Evolutionary conservation across 1,140 invertebrate genomes (phyloP).

Genomic region (Nephila pilipes): DNA sequence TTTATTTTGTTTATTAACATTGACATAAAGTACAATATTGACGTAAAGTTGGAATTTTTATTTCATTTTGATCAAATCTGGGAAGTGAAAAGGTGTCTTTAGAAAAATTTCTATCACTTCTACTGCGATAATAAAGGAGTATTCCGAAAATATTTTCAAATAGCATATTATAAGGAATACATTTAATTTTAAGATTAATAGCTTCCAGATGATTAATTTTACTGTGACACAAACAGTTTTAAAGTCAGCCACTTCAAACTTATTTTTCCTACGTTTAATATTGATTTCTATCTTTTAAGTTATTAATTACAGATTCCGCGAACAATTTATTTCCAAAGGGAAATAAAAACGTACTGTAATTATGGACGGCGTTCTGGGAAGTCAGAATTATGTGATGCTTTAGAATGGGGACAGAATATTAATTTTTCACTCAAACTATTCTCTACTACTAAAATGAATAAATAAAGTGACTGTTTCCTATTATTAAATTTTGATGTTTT

Average conservation of each 20-base stretch:
- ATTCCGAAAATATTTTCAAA: neutral
- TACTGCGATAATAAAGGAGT: neutral
- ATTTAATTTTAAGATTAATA: conserved; percentile 33
- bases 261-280: neutral
- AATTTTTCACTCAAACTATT: neutral
- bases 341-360: conserved; percentile 3
- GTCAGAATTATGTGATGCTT: neutral
- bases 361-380: neutral
- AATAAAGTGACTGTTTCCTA: neutral
- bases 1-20: neutral
- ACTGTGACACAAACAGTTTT: neutral
- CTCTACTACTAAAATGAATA: neutral
- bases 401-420: neutral
- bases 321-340: neutral
- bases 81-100: neutral
- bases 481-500: neutral
- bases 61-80: neutral
- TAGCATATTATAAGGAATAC: neutral
- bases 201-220: neutral
- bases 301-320: conserved; percentile 6
- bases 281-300: conserved; percentile 16
- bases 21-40: neutral
- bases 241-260: neutral
- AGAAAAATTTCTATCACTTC: neutral
- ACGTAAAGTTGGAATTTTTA: neutral